Conservation (phyloP, 1,140 invertebrate species). For the Drosophila jambulina region DNA sequence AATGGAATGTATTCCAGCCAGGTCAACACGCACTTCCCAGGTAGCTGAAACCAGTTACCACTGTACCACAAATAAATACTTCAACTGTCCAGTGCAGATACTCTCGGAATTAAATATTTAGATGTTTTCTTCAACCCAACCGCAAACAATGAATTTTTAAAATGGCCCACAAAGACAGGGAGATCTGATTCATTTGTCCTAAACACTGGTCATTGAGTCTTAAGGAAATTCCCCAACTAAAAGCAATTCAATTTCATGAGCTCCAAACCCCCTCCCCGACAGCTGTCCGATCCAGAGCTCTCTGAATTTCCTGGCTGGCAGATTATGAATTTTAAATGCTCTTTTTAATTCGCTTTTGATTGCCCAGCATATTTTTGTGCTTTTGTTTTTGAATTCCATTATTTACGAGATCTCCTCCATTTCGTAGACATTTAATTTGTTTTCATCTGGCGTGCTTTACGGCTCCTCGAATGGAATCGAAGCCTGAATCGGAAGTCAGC, state of each 20-base stretch:
- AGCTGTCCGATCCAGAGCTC: constrained; percentile 36
- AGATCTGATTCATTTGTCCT: constrained; percentile 28
- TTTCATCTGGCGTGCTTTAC: constrained; percentile 47
- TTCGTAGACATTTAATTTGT: constrained; percentile 63
- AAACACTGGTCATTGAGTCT: constrained; percentile 9
- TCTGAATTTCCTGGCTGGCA: constrained; percentile 50
- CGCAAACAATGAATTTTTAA: constrained; percentile 38
- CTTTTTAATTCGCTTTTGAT: constrained; percentile 71
- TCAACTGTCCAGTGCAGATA: constrained; percentile 3
- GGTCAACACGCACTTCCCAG: not conserved
- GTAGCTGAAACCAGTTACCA: not conserved
- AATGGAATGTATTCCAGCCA: not conserved
- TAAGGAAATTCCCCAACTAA: constrained; percentile 30
- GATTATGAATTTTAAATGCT: constrained; percentile 67
- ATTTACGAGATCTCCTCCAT: constrained; percentile 40
- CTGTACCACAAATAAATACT: not conserved
- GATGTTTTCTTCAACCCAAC: constrained; percentile 4
- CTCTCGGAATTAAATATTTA: constrained; percentile 7
- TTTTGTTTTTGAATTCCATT: constrained; percentile 61
- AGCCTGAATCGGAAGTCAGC: constrained; percentile 20
- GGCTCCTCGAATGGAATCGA: not conserved
- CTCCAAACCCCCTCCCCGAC: not conserved
- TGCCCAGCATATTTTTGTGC: constrained; percentile 47
- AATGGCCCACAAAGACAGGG: not conserved
- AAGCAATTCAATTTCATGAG: constrained; percentile 25